Base-by-base conservation (phyloP, 2,797 vertebrate genomes). In the Rhinichthys osculus region DNA sequence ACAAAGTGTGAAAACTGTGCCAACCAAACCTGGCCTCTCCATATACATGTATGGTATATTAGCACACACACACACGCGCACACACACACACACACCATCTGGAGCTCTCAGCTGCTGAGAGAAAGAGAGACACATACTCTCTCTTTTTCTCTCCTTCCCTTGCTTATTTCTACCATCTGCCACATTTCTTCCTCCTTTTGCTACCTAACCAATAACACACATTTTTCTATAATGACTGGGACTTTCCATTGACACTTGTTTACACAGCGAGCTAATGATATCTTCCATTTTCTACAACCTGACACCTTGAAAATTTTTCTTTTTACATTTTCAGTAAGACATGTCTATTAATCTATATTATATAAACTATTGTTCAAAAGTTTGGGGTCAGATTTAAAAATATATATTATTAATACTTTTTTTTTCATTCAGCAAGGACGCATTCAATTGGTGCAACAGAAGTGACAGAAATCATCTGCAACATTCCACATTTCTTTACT, bases 51-150 rank as follows among this genome's bases (percentile, higher is more conserved):
- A 73, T 64, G 70, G 8, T 64, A 84, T 77, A 62, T 14, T 21
- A 23, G 27, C 74, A 50, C 27, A 38, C 74, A 14, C 38, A 35
- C 52, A 76, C 57, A 66, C 0, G 17, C 72, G 59, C 27, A 70
- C 83, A 81, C 38, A 47, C 73, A n/a, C n/a, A 21, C 27, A 35
- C 52, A 82, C 57, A 66, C 87, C 87, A 87, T 85, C 87, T 87
- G 87, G 87, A 87, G 78, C 9, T 10, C 64, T 87, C 87, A 87
- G 87, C 83, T 85, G 79, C 78, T 62, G 21, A 10, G 21, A 23
- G 64, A 69, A 64, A 85, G 11, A 72, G 13, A 77, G 5, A 38
- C 6, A 71, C 14, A 38, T 9, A 17, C 10, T 33, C 42, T 21
- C 6, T 40, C 67, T 50, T 69, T 77, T 70, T 76, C 50, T 42